Percentiles rank a stretch among this genome's conserved stretches.
phyloP scores from a whole-genome alignment of 1,140 invertebrate species.

The Drosophila busckii region DNA sequence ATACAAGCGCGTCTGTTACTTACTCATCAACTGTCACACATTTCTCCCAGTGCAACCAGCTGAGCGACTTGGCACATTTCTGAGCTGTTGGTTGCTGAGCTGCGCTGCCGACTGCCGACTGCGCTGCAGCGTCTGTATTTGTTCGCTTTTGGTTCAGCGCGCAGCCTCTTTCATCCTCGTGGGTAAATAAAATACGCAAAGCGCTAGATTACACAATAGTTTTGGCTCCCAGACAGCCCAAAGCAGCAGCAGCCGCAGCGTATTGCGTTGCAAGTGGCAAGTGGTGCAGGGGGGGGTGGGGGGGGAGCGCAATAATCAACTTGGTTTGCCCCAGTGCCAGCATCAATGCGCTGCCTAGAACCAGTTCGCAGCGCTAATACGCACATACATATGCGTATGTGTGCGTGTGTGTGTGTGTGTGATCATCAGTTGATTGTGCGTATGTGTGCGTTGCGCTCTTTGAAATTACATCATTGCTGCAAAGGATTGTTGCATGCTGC shows the following conservation, averaged over 20 bases:
- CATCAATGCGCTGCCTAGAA: slow-evolving; percentile 32
- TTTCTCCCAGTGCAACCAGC: slow-evolving; percentile 57
- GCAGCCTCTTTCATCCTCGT: slow-evolving; percentile 75
- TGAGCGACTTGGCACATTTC: slow-evolving; percentile 65
- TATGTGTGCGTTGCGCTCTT: slow-evolving; percentile 30
- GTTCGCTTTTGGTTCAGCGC: slow-evolving; percentile 67
- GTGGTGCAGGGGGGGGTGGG: neutral
- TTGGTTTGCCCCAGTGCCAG: slow-evolving; percentile 9
- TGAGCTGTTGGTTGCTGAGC: slow-evolving; percentile 39
- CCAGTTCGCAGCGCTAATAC: slow-evolving; percentile 22
- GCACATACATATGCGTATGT: neutral
- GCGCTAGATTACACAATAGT: slow-evolving; percentile 71
- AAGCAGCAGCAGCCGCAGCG: slow-evolving; percentile 30
- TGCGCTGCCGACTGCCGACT: neutral
- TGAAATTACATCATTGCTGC: slow-evolving; percentile 63
- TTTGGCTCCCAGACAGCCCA: slow-evolving; percentile 25
- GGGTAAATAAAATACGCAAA: slow-evolving; percentile 76
- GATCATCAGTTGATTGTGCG: slow-evolving; percentile 24
- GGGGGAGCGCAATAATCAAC: slow-evolving; percentile 12
- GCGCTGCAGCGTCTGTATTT: slow-evolving; percentile 52
- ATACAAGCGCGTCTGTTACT: slow-evolving; percentile 45
- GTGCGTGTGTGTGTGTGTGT: neutral
- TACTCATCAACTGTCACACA: slow-evolving; percentile 77
- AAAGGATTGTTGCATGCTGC: slow-evolving; percentile 58
- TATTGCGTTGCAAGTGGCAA: neutral